Evolutionary conservation across 2,113 vertebrate genomes (phyloP).

Genomic region (Sapayoa aenigma): DNA sequence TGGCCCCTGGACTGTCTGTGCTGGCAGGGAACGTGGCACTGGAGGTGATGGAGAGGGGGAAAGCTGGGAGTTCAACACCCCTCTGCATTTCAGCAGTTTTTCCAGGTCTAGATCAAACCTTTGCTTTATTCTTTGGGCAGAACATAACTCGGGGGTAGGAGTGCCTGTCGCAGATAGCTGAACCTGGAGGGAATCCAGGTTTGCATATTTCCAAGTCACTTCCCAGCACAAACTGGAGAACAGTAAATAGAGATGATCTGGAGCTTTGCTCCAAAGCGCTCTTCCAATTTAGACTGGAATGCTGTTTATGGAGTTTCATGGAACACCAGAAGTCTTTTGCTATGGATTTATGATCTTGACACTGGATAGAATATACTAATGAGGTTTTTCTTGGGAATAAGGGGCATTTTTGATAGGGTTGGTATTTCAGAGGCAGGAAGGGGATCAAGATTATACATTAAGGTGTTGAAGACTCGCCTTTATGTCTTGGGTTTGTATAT

Average conservation of each 20-base stretch:
- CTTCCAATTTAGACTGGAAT: not conserved
- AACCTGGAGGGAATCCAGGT: not conserved
- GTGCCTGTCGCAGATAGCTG: not conserved
- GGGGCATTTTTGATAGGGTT: not conserved
- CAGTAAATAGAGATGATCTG: not conserved
- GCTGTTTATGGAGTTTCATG: not conserved
- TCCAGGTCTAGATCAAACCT: not conserved
- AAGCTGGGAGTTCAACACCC: not conserved
- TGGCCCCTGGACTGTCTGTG: not conserved
- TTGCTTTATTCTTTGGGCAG: not conserved
- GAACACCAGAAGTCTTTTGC: not conserved
- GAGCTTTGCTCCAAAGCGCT: not conserved
- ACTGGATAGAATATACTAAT: not conserved
- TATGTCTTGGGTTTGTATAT: not conserved
- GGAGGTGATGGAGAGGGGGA: not conserved
- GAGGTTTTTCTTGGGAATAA: not conserved
- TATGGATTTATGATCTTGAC: not conserved
- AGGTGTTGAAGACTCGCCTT: not conserved
- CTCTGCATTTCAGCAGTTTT: not conserved
- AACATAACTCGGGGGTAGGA: not conserved
- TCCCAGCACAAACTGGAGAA: not conserved
- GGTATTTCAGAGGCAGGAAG: not conserved
- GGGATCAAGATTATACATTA: not conserved
- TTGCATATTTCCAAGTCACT: not conserved
- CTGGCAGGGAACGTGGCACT: not conserved